Conservation (phyloP, 1,140 invertebrate genomes). For the Plutomurus gul region DNA sequence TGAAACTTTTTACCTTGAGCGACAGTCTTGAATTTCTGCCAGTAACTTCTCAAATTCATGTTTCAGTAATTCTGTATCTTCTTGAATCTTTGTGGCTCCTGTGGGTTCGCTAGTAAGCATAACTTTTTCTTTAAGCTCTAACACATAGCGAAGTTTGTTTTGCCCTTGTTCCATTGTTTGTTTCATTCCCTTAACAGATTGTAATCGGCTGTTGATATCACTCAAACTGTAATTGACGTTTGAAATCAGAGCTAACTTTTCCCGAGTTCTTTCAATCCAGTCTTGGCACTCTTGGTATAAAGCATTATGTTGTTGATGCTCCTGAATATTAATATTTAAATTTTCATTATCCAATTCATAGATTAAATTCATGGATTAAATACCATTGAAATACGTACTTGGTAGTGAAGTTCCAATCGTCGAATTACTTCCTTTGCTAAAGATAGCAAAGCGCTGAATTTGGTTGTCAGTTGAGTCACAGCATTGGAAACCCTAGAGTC, state of each 20-base stretch:
- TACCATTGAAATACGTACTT: slow-evolving; percentile 60
- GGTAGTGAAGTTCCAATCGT: slow-evolving; percentile 84
- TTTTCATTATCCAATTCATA: neutral
- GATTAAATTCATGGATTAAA: neutral
- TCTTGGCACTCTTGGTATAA: slow-evolving; percentile 88
- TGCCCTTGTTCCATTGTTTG: slow-evolving; percentile 87
- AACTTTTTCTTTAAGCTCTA: slow-evolving; percentile 90
- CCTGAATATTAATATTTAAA: slow-evolving; percentile 59
- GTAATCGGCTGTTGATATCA: slow-evolving; percentile 82
- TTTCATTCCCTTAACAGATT: slow-evolving; percentile 79
- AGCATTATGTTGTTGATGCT: slow-evolving; percentile 86
- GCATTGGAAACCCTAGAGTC: slow-evolving; percentile 92
- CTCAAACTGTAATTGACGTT: slow-evolving; percentile 74
- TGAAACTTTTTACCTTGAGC: too few species aligned
- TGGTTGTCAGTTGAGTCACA: slow-evolving; percentile 89
- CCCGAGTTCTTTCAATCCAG: slow-evolving; percentile 83
- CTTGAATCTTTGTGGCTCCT: slow-evolving; percentile 83
- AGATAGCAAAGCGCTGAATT: slow-evolving; percentile 89
- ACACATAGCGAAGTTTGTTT: slow-evolving; percentile 80
- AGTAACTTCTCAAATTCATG: slow-evolving; percentile 84
- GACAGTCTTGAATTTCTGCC: slow-evolving; percentile 75
- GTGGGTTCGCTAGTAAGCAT: slow-evolving; percentile 87
- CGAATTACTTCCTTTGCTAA: slow-evolving; percentile 92
- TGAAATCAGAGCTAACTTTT: slow-evolving; percentile 73
- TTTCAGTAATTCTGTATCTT: slow-evolving; percentile 84